These are phyloP conservation scores for Neocrepidodera transversa DNA, from an alignment of 2,888 invertebrate genomes.

Conservation along the genomic window DNA sequence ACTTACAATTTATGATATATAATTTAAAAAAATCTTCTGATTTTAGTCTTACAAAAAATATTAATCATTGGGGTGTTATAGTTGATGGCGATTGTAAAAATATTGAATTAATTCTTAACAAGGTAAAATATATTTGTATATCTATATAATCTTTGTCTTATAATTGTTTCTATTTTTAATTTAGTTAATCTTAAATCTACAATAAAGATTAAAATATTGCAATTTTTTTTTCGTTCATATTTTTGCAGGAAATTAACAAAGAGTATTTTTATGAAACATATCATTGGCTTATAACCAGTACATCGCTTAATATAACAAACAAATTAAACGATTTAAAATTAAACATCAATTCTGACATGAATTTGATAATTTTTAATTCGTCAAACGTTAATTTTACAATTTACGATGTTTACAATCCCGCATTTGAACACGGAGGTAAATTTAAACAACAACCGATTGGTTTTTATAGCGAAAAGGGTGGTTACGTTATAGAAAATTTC, in stretches of 20 bases:
- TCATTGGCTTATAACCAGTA: conserved; percentile 59
- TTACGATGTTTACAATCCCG: conserved; percentile 66
- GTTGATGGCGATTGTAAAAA: conserved; percentile 46
- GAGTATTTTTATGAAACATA: conserved; percentile 51
- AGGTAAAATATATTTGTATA: no score
- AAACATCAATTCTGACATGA: conserved; percentile 63
- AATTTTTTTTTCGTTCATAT: no score
- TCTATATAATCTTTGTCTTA: no score
- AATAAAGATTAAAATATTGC: no score
- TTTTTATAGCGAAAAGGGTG: conserved; percentile 57
- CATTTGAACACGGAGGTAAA: conserved; percentile 63
- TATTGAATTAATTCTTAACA: conserved; percentile 35
- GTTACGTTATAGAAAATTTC: conserved; percentile 41
- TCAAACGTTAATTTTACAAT: conserved; percentile 51
- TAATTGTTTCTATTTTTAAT: no score
- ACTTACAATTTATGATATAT: conserved; percentile 28
- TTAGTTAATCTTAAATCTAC: no score
- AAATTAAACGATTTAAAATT: conserved; percentile 57
- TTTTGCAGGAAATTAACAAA: conserved; percentile 38
- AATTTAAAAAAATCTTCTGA: conserved; percentile 18
- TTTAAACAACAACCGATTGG: conserved; percentile 63
- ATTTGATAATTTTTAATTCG: conserved; percentile 48
- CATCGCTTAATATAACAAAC: conserved; percentile 43
- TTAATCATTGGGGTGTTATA: conserved; percentile 43
- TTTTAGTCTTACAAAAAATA: conserved; percentile 17